phyloP scores from a whole-genome alignment of 92 coral and sea anemone species.

The Palythoa grandiflora region DNA sequence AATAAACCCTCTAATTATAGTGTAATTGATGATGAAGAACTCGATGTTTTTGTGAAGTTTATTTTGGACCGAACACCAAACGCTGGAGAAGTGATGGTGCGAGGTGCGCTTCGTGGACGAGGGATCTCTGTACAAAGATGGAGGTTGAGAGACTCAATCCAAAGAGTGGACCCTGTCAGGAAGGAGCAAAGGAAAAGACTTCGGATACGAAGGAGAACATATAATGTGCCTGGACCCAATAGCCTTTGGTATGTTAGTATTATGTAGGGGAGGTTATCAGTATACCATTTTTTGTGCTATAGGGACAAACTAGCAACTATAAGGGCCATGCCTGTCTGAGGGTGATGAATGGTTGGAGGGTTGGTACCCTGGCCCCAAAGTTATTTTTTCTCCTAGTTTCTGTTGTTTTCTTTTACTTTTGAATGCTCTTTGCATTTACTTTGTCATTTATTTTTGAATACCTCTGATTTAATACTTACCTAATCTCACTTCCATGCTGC shows the following conservation, averaged over 20 bases:
- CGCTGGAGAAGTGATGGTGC: conserved; percentile 60
- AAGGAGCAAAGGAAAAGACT: conserved; percentile 34
- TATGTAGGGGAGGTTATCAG: conserved; percentile 4
- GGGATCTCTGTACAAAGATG: conserved; percentile 52
- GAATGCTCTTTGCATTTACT: conserved; percentile 4
- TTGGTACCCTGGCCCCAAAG: conserved; percentile 8
- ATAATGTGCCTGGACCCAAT: conserved; percentile 61
- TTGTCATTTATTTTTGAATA: conserved; percentile 3
- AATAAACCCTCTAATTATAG: conserved; percentile 43
- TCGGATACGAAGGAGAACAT: conserved; percentile 49
- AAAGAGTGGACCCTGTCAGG: conserved; percentile 52
- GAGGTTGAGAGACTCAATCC: conserved; percentile 55
- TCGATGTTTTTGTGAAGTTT: conserved; percentile 54
- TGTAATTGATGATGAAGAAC: conserved; percentile 59
- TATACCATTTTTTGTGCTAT: conserved; percentile 8
- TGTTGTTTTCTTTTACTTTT: conserved; percentile 5
- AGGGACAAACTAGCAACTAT: conserved; percentile 5
- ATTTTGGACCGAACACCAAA: conserved; percentile 52
- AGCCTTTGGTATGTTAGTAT: conserved; percentile 42
- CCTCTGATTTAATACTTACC: conserved; percentile 7
- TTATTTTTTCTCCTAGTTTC: conserved; percentile 6
- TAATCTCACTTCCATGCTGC: conserved; percentile 9
- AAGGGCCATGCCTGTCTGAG: conserved; percentile 11
- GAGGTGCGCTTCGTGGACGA: conserved; percentile 64
- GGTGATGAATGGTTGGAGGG: conserved; percentile 2